Percentiles rank a stretch among this genome's conserved stretches.
phyloP scores from a whole-genome alignment of 1,140 invertebrate species.

The Aphelinus certus region DNA sequence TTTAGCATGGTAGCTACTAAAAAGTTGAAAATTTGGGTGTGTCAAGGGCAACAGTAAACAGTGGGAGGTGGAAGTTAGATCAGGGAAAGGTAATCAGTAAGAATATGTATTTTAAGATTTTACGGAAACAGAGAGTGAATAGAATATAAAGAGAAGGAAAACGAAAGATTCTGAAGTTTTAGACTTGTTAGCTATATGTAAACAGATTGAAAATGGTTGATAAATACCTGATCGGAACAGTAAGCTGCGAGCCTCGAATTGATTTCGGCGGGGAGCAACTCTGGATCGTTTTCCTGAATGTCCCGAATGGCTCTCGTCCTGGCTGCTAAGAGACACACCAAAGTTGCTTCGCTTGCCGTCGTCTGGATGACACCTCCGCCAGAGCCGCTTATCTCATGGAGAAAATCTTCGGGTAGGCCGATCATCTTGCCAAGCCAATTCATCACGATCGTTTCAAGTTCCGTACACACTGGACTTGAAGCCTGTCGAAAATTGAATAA shows the following conservation, averaged over 20 bases:
- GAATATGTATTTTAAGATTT: no score
- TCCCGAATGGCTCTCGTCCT: conserved; percentile 83
- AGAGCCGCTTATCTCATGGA: conserved; percentile 78
- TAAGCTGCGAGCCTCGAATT: conserved; percentile 93
- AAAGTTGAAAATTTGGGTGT: no score
- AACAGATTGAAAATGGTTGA: neutral
- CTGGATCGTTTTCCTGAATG: conserved; percentile 71
- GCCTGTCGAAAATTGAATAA: conserved; percentile 68
- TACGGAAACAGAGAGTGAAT: no score
- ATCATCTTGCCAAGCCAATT: conserved; percentile 98
- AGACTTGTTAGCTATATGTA: no score
- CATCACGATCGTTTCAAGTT: conserved; percentile 95
- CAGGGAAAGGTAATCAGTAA: no score
- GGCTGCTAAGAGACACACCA: conserved; percentile 89
- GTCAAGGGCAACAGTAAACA: no score
- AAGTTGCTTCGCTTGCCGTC: conserved; percentile 91
- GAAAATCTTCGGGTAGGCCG: conserved; percentile 87
- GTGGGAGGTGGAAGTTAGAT: no score
- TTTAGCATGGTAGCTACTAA: no score
- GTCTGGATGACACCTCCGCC: conserved; percentile 95
- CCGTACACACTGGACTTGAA: conserved; percentile 94
- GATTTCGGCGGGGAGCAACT: conserved; percentile 86
- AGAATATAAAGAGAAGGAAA: no score
- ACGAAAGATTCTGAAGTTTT: no score
- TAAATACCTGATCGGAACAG: conserved; percentile 84